phyloP scores from a whole-genome alignment of 2,888 invertebrate species.

The Drosophila dives region DNA sequence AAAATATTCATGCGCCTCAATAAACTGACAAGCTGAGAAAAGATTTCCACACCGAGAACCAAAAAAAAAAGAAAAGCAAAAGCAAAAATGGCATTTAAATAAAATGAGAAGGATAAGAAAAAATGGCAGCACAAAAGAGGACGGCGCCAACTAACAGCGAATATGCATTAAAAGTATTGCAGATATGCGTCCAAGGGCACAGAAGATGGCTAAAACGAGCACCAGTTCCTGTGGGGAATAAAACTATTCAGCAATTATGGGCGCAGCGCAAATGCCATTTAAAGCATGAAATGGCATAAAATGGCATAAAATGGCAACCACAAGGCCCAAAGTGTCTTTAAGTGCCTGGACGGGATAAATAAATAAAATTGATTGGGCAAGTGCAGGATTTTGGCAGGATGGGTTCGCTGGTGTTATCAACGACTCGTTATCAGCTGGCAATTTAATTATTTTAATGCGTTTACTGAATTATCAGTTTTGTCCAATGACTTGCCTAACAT shows the following conservation, averaged over 20 bases:
- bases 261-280: conserved; percentile 44
- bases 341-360: conserved; percentile 34
- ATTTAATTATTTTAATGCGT: conserved; percentile 76
- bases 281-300: conserved; percentile 47
- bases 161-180: conserved; percentile 77
- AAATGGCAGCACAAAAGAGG: conserved; percentile 43
- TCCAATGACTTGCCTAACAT: conserved; percentile 6
- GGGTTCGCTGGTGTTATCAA: conserved; percentile 31
- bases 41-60: conserved; percentile 52
- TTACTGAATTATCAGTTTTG: conserved; percentile 64
- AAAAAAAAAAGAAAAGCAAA: conserved; percentile 42
- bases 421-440: conserved; percentile 66
- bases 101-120: conserved; percentile 34
- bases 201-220: conserved; percentile 5
- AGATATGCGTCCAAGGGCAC: conserved; percentile 5
- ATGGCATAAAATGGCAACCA: conserved; percentile 9
- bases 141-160: conserved; percentile 60
- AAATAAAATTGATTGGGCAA: conserved; percentile 77
- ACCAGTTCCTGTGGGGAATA: conserved; percentile 2
- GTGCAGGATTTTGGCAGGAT: conserved; percentile 44
- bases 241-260: conserved; percentile 55
- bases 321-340: conserved; percentile 37
- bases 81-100: conserved; percentile 55
- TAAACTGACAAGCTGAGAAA: conserved; percentile 69
- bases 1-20: conserved; percentile 79